Evolutionary conservation across 2,797 vertebrate species (phyloP).

Genomic region (Acrossocheilus wenchowensis): DNA sequence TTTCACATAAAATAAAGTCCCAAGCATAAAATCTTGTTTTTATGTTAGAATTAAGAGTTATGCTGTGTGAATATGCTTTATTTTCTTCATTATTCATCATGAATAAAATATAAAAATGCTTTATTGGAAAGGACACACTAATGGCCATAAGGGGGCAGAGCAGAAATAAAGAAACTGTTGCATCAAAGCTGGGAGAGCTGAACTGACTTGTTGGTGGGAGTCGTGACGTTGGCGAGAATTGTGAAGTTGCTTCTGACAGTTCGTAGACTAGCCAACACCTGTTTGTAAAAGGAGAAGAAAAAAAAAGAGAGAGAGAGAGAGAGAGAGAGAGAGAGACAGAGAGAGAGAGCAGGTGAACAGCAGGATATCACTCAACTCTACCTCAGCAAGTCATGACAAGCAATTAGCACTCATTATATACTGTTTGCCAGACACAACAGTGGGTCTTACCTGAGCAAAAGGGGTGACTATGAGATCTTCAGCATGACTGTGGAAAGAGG

Average conservation of each 20-base stretch:
- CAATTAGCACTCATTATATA: slow-evolving; percentile 46
- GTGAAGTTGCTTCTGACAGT: slow-evolving; percentile 97
- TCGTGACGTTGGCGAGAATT: slow-evolving; percentile 91
- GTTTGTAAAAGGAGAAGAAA: slow-evolving; percentile 26
- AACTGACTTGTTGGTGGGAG: slow-evolving; percentile 93
- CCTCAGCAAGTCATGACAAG: slow-evolving; percentile 30
- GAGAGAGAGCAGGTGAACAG: slow-evolving; percentile 37
- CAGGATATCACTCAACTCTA: slow-evolving; percentile 4
- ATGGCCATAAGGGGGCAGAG: slow-evolving; percentile 5
- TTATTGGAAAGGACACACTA: background rate
- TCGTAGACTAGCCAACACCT: slow-evolving; percentile 96
- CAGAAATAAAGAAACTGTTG: background rate
- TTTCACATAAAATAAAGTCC: background rate
- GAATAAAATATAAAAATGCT: background rate
- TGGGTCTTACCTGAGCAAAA: slow-evolving; percentile 89
- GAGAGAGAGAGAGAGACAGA: slow-evolving; percentile 53
- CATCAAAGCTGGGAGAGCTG: background rate
- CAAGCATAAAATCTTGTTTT: background rate
- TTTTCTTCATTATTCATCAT: background rate
- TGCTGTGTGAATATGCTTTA: background rate
- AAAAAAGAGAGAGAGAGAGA: slow-evolving; percentile 53
- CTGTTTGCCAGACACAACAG: slow-evolving; percentile 15
- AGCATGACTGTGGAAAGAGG: slow-evolving; percentile 78
- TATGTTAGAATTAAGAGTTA: background rate
- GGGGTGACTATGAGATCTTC: slow-evolving; percentile 97